These are phyloP conservation scores for Iguana delicatissima DNA, from an alignment of 2,797 vertebrate species.

Conservation along the genomic window DNA sequence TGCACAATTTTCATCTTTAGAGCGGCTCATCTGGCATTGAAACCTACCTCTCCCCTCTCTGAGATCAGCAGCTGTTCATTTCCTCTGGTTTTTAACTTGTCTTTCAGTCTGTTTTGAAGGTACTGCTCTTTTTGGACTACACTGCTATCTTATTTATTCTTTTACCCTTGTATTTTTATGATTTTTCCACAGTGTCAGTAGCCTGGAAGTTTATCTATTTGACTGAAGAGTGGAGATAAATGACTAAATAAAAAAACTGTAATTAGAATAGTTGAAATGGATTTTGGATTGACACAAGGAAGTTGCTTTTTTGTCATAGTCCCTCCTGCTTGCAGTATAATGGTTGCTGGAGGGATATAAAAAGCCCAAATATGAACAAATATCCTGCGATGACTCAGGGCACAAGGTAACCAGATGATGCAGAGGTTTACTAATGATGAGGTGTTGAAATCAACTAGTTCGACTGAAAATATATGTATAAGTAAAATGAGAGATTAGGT, in stretches of 20 bases:
- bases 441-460: slow-evolving; percentile 4
- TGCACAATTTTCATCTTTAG: no score
- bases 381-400: not conserved
- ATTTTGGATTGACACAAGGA: not conserved
- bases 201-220: not conserved
- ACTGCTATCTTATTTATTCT: not conserved
- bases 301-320: not conserved
- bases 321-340: not conserved
- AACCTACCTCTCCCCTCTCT: not conserved
- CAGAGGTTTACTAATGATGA: not conserved
- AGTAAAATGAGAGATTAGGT: not conserved
- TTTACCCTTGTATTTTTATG: not conserved
- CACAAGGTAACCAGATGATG: not conserved
- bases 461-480: slow-evolving; percentile 8
- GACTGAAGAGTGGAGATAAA: not conserved
- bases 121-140: not conserved
- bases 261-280: no score
- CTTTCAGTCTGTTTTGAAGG: not conserved
- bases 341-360: not conserved
- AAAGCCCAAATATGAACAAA: slow-evolving; percentile 3
- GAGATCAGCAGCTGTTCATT: not conserved
- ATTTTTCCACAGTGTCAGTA: not conserved
- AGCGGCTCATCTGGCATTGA: not conserved
- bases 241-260: not conserved
- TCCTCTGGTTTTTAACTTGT: not conserved